Evolutionary conservation across 2,888 invertebrate species (phyloP).

Genomic region (Athetis lepigone): DNA sequence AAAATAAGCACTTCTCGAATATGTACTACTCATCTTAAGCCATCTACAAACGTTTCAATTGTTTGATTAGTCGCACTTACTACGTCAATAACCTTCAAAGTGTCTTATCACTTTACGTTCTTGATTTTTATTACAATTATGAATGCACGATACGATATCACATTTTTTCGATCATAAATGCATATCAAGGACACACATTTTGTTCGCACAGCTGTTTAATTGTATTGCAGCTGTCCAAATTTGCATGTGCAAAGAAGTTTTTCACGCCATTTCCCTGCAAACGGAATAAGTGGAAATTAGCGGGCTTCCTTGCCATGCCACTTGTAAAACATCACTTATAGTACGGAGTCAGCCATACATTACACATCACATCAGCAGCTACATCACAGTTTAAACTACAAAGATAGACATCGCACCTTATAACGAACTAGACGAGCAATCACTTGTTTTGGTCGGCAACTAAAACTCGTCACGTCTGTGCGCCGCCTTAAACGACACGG

Average conservation of each 20-base stretch:
- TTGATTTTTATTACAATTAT: slow-evolving; percentile 26
- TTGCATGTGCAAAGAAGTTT: slow-evolving; percentile 30
- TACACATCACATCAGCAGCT: slow-evolving; percentile 7
- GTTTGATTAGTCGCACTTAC: neutral
- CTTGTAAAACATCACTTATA: neutral
- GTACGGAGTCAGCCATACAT: slow-evolving; percentile 26
- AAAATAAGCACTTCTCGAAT: neutral
- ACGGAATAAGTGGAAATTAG: slow-evolving; percentile 7
- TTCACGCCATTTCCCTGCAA: slow-evolving; percentile 14
- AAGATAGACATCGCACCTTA: slow-evolving; percentile 24
- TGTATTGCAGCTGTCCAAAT: slow-evolving; percentile 21
- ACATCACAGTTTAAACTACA: slow-evolving; percentile 9
- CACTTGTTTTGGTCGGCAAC: slow-evolving; percentile 21
- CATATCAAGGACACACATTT: neutral
- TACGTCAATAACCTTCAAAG: slow-evolving; percentile 8
- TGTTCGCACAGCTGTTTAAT: slow-evolving; percentile 24
- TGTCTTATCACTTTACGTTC: slow-evolving; percentile 20
- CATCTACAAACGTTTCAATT: neutral
- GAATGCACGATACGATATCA: slow-evolving; percentile 11
- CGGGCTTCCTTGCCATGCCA: slow-evolving; percentile 1
- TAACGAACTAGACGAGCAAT: slow-evolving; percentile 29
- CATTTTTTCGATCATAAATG: slow-evolving; percentile 3
- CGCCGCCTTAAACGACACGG: slow-evolving; percentile 63
- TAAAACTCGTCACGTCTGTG: slow-evolving; percentile 45
- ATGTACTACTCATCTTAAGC: too few relatives aligned